Evolutionary conservation across 2,888 invertebrate species (phyloP), one percentile per base, ranked within the genome.

Genomic region (Agrenia bidenticulata): DNA sequence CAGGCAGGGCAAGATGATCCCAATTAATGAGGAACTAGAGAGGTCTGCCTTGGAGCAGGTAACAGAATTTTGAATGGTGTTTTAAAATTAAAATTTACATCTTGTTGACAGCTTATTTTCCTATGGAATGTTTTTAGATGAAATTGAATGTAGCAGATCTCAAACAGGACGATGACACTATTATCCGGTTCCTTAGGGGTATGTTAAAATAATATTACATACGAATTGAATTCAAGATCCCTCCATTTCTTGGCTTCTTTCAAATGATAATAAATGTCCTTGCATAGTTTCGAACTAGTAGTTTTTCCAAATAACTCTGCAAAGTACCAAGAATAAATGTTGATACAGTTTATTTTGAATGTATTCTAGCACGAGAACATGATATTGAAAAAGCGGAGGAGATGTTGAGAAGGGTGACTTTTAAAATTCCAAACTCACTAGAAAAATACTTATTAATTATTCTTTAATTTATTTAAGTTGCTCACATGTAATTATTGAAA

Each of bases 111-210:
- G 11, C 32, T 4, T 32, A 7, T 32, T 32, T 32, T 7, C 5
- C 32, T 7, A 11, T 32, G 11, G 11, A 32, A 32, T 5, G 15
- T 17, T 9, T 19, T 45, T 45, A 68, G 68, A 62, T 68, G 42
- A 57, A 64, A 19, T 27, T 24, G 4, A 41, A 58, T 45, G 59
- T 64, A 17, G 41, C 53, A 41, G 68, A 69, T 51, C 58, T 65
- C 45, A 53, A 60, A 4, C 59, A 65, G 32, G 63, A 65, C 24
- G 65, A 69, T 24, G 62, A 60, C 15, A 69, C 65, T 13, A 26
- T 65, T 17, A 37, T 69, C 21, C 37, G 68, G 19, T 69, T 69
- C 53, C 39, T 65, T n/a, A 45, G 65, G 60, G 68, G 64, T 65
- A 56, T 32, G 32, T n/a, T 32, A 32, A 32, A 49, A 49, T 49